These are phyloP conservation scores for Bellardia pandia DNA, from an alignment of 2,888 invertebrate species.

Conservation along the genomic window DNA sequence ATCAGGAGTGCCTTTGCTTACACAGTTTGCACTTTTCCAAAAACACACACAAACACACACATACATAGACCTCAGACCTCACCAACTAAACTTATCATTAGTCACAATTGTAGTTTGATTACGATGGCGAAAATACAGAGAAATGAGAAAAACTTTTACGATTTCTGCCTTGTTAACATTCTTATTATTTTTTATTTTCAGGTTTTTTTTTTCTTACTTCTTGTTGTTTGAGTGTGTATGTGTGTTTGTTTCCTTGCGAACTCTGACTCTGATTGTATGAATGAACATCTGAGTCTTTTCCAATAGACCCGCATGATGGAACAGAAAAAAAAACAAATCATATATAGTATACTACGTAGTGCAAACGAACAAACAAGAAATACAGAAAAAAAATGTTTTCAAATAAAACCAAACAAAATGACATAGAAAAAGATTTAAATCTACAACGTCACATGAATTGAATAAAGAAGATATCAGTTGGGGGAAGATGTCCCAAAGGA, in stretches of 20 bases:
- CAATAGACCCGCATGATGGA: slow-evolving; percentile 63
- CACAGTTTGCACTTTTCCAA: slow-evolving; percentile 34
- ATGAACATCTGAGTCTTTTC: slow-evolving; percentile 62
- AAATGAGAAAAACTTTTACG: slow-evolving; percentile 53
- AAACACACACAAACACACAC: neutral
- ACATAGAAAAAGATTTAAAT: slow-evolving; percentile 56
- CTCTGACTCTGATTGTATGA: slow-evolving; percentile 58
- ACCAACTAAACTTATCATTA: slow-evolving; percentile 65
- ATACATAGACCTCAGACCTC: slow-evolving; percentile 19
- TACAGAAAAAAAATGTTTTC: slow-evolving; percentile 4
- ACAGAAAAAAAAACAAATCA: slow-evolving; percentile 28
- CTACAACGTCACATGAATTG: slow-evolving; percentile 62
- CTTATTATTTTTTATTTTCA: slow-evolving; percentile 54
- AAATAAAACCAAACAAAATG: slow-evolving; percentile 43
- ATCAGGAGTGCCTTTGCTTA: neutral
- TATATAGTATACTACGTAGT: neutral
- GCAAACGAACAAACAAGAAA: neutral
- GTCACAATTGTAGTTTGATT: slow-evolving; percentile 68
- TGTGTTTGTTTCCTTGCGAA: neutral
- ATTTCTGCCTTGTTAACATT: slow-evolving; percentile 64
- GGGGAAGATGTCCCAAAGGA: slow-evolving; percentile 23
- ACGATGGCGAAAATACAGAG: slow-evolving; percentile 46
- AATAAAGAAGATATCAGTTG: slow-evolving; percentile 55
- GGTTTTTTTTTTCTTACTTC: neutral
- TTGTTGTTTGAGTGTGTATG: neutral